Conservation (phyloP, 2,888 invertebrate species). For the Melinopterus prodromus region DNA sequence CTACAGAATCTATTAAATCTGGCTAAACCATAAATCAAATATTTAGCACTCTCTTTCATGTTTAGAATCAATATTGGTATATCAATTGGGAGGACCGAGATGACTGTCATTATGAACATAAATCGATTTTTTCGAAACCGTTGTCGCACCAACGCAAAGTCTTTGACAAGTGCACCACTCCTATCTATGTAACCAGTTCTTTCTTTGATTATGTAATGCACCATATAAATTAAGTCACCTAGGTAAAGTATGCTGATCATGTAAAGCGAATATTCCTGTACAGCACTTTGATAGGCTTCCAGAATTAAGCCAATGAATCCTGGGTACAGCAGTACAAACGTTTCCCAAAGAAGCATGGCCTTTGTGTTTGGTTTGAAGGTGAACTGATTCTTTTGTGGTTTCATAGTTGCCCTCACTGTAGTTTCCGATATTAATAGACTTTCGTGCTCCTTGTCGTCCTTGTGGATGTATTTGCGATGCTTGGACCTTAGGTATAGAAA, state of each 20-base stretch:
- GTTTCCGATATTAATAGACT: not conserved
- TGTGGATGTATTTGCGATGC: constrained; percentile 40
- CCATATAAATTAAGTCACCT: constrained; percentile 38
- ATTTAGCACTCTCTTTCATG: constrained; percentile 6
- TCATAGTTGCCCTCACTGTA: not conserved
- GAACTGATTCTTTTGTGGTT: not conserved
- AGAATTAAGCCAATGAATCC: constrained; percentile 37
- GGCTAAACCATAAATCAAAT: constrained; percentile 27
- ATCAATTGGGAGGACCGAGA: constrained; percentile 35
- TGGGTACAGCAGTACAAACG: constrained; percentile 27
- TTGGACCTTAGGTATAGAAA: constrained; percentile 32
- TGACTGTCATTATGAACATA: constrained; percentile 27
- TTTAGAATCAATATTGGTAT: constrained; percentile 20
- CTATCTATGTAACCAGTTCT: constrained; percentile 40
- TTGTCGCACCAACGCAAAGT: constrained; percentile 34
- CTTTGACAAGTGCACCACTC: constrained; percentile 35
- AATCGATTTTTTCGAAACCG: constrained; percentile 29
- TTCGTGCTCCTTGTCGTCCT: not conserved
- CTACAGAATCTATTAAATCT: constrained; percentile 40
- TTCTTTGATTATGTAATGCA: constrained; percentile 36
- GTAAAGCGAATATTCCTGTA: constrained; percentile 33
- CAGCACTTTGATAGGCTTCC: constrained; percentile 41
- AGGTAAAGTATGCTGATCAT: constrained; percentile 35
- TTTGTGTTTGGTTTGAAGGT: constrained; percentile 33
- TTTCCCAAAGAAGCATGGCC: constrained; percentile 31